These are phyloP conservation scores for Cephalopachus bancanus DNA, from an alignment of 2,797 vertebrate species.

Conservation along the genomic window DNA sequence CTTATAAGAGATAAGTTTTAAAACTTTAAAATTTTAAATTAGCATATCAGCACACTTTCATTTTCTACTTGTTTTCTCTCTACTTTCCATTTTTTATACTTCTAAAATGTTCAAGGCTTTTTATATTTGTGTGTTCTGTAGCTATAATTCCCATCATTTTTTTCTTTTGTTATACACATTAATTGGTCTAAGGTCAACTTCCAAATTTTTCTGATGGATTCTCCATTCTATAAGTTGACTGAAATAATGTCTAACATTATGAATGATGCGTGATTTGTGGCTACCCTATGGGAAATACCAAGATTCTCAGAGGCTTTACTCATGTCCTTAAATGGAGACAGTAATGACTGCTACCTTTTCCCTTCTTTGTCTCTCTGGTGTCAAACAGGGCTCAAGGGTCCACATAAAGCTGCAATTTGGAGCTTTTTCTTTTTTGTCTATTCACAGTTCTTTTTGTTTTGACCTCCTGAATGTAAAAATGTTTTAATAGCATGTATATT, in stretches of 20 bases:
- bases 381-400: not conserved
- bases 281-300: not conserved
- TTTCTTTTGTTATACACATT: conserved; percentile 29
- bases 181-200: conserved; percentile 10
- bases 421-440: not conserved
- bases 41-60: not conserved
- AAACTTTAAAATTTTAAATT: too few species aligned
- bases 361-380: not conserved
- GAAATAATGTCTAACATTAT: conserved; percentile 32
- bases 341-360: not conserved
- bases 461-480: conserved; percentile 49
- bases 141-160: not conserved
- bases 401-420: not conserved
- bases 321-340: not conserved
- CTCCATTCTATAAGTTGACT: not conserved
- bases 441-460: conserved; percentile 35
- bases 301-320: conserved; percentile 30
- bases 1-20: too few species aligned
- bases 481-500: conserved; percentile 34
- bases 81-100: not conserved
- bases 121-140: conserved; percentile 7
- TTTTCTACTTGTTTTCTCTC: not conserved
- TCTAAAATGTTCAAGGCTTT: not conserved
- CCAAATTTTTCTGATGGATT: not conserved
- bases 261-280: not conserved